These are phyloP conservation scores for Odontocolon sp. DNA, from an alignment of 2,888 invertebrate genomes.

Conservation along the genomic window DNA sequence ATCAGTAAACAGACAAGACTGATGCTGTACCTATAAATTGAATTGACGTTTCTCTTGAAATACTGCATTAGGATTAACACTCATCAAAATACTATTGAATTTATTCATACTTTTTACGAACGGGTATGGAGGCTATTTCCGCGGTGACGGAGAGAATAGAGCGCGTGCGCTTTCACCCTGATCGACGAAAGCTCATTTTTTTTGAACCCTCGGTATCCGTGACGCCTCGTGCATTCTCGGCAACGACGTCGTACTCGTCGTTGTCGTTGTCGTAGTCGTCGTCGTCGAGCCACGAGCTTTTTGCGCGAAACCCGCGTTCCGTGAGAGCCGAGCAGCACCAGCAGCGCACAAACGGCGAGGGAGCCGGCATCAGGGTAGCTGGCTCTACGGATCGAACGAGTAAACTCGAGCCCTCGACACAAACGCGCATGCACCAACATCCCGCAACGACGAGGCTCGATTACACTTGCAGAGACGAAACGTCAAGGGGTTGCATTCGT, in stretches of 20 bases:
- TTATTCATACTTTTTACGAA: too few species aligned
- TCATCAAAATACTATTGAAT: too few species aligned
- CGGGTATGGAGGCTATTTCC: too few species aligned
- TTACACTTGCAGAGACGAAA: slow-evolving; percentile 63
- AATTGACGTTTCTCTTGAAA: too few species aligned
- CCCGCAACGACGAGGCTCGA: slow-evolving; percentile 58
- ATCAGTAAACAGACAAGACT: too few species aligned
- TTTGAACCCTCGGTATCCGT: slow-evolving; percentile 9
- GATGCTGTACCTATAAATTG: too few species aligned
- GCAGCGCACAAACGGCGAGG: slow-evolving; percentile 56
- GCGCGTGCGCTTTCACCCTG: slow-evolving; percentile 24
- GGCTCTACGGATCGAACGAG: slow-evolving; percentile 70
- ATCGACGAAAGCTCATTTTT: slow-evolving; percentile 15
- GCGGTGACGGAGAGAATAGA: too few species aligned
- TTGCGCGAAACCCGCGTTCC: background rate
- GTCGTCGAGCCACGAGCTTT: slow-evolving; percentile 18
- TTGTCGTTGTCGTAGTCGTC: slow-evolving; percentile 5
- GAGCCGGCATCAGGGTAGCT: slow-evolving; percentile 52
- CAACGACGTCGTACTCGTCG: background rate
- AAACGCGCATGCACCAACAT: slow-evolving; percentile 67
- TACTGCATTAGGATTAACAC: too few species aligned
- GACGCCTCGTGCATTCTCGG: background rate
- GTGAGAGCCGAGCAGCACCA: slow-evolving; percentile 2
- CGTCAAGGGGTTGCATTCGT: background rate
- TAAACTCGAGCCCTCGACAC: slow-evolving; percentile 61